Base-by-base conservation (phyloP, 2,113 vertebrate genomes). In the Petroica traversi region DNA sequence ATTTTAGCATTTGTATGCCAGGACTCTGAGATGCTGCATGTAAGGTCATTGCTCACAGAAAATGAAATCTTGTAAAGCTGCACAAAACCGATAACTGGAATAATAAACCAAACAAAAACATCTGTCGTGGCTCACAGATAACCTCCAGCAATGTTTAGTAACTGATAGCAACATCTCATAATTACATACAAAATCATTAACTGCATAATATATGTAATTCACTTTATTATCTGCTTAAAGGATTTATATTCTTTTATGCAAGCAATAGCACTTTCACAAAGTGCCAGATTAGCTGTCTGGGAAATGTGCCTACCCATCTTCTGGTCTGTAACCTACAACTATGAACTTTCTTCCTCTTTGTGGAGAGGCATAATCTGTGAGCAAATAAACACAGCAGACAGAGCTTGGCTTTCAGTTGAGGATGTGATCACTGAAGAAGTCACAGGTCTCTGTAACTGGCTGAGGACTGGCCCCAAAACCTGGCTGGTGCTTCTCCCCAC, bases 101-200 rank as follows among this genome's bases (percentile, higher is more conserved):
- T 79, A 92, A 92, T 89, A 91, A 95, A 84, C 77, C 82, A 92
- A 93, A 75, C 45, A 52, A 91, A 92, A 93, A 57, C 91, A 92
- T 93, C 93, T 96, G 91, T 84, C 5, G 36, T 81, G 38, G 73
- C 57, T 84, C 46, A 14, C 52, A 92, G 61, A 95, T 78, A 94
- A 87, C 94, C 84, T 87, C 76, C 79, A 93, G 86, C 68, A 69
- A 34, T 6, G 3, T 75, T 82, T 46, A 95, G 61, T 48, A 90
- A 66, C 43, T 25, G 46, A 54, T 66, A 83, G 58, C 46, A 91
- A 67, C 57, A 61, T 48, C 76, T 91, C 40, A 61, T 87, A 91
- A 95, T 93, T 91, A 86, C 79, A 63, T 46, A 72, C 33, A 85
- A 92, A 95, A 71, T 81, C 72, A 91, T 84, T 89, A 92, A 91